A percentile compares a stretch with the other conserved stretches of the same genome.
These are phyloP conservation scores for Echinometra lucunter DNA, from an alignment of 53 echinoderm and acorn worm genomes.

Conservation along the genomic window DNA sequence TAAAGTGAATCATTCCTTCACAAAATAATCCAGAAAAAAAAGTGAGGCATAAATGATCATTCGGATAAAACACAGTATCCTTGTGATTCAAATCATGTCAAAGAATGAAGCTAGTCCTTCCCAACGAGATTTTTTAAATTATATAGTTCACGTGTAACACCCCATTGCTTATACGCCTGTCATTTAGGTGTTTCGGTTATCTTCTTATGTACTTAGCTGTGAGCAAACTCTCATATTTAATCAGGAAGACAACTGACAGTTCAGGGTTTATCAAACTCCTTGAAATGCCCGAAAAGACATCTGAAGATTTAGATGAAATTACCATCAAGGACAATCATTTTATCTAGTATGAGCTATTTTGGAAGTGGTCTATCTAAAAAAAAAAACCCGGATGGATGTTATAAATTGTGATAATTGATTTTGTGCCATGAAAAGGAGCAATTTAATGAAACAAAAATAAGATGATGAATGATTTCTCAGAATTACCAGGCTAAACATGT, in stretches of 20 bases:
- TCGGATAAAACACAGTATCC: not conserved
- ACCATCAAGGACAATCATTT: not conserved
- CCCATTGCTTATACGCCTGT: not conserved
- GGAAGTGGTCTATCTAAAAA: not conserved
- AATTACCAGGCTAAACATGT: not conserved
- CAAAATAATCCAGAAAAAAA: too few species aligned
- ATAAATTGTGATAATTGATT: not conserved
- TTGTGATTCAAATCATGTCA: not conserved
- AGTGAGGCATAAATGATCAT: not conserved
- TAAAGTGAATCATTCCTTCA: too few species aligned
- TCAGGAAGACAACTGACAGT: not conserved
- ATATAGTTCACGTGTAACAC: not conserved
- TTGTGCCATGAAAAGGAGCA: not conserved
- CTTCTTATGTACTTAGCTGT: not conserved
- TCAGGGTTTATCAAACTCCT: not conserved
- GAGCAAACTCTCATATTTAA: not conserved
- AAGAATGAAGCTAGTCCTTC: not conserved
- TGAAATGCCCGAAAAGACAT: not conserved
- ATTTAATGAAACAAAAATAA: not conserved
- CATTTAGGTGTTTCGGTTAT: not conserved
- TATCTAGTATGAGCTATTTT: not conserved
- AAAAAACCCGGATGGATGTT: not conserved
- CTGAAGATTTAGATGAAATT: not conserved
- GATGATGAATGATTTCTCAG: not conserved
- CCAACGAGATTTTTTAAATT: not conserved